Percentiles rank a stretch among this genome's conserved stretches.
Evolutionary conservation across 1,140 invertebrate genomes (phyloP).

Genomic region (Psix sp.): DNA sequence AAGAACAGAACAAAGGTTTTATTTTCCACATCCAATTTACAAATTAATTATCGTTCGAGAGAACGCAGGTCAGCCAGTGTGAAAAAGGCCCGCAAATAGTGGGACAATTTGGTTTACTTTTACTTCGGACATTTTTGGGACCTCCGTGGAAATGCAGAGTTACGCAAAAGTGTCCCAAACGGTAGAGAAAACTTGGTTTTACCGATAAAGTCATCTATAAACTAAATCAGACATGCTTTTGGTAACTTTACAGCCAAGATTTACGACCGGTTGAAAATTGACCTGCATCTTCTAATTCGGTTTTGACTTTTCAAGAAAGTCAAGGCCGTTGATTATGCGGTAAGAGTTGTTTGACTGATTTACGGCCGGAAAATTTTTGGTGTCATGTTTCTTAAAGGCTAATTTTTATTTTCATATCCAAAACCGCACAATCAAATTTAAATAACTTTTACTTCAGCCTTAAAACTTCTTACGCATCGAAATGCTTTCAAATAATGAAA

Average conservation of each 20-base stretch:
- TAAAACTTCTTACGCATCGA: no score
- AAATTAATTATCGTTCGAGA: no score
- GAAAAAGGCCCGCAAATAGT: no score
- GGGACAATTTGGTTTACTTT: no score
- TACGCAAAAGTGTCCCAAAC: constrained; percentile 23
- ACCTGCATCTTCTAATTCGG: constrained; percentile 37
- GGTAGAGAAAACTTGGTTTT: constrained; percentile 5
- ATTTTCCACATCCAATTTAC: background rate
- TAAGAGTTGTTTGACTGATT: constrained; percentile 37
- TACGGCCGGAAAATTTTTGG: constrained; percentile 29
- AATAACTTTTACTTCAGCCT: background rate
- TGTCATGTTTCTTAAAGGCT: constrained; percentile 23
- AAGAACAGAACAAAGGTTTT: constrained; percentile 1
- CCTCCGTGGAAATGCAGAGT: no score
- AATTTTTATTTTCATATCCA: constrained; percentile 34
- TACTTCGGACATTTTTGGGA: no score
- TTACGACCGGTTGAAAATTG: constrained; percentile 37
- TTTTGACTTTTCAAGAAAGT: constrained; percentile 34
- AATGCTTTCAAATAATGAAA: no score
- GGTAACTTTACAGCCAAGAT: constrained; percentile 21
- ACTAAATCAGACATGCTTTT: constrained; percentile 36
- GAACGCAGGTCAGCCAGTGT: no score
- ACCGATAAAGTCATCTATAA: constrained; percentile 29
- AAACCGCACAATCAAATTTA: constrained; percentile 29
- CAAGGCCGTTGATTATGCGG: constrained; percentile 48